phyloP scores from a whole-genome alignment of 1,140 invertebrate species.

The Drosophila sproati region DNA sequence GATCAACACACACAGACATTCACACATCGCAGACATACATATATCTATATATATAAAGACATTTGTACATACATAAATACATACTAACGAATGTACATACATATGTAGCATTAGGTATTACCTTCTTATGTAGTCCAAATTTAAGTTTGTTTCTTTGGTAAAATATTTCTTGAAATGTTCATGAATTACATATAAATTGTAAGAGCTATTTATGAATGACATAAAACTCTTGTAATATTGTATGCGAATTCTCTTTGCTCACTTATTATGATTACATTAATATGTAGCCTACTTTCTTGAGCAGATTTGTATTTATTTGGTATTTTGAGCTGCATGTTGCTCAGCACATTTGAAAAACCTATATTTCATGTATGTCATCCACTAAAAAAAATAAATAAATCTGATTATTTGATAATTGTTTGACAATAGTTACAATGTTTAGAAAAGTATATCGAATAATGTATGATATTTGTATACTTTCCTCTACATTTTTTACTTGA shows the following conservation, averaged over 20 bases:
- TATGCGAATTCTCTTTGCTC: background rate
- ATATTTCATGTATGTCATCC: too few relatives aligned
- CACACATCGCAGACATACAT: slow-evolving; percentile 25
- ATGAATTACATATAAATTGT: too few relatives aligned
- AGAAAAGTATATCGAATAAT: too few relatives aligned
- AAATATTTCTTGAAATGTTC: background rate
- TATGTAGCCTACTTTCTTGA: slow-evolving; percentile 15
- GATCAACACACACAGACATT: slow-evolving; percentile 11
- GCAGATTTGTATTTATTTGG: background rate
- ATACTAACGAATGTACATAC: background rate
- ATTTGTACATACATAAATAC: background rate
- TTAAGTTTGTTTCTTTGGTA: background rate
- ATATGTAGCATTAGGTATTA: background rate
- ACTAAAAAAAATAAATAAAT: too few relatives aligned
- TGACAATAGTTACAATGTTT: too few relatives aligned
- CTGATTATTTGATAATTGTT: too few relatives aligned
- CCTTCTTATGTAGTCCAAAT: background rate
- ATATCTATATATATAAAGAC: too few relatives aligned
- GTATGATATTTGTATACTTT: too few relatives aligned
- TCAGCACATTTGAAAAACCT: background rate
- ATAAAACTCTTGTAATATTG: too few relatives aligned
- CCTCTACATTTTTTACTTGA: too few relatives aligned
- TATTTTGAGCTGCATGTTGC: background rate
- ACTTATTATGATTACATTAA: background rate
- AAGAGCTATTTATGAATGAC: too few relatives aligned